phyloP scores from a whole-genome alignment of 2,888 invertebrate species.

The Xylophagus ater region DNA sequence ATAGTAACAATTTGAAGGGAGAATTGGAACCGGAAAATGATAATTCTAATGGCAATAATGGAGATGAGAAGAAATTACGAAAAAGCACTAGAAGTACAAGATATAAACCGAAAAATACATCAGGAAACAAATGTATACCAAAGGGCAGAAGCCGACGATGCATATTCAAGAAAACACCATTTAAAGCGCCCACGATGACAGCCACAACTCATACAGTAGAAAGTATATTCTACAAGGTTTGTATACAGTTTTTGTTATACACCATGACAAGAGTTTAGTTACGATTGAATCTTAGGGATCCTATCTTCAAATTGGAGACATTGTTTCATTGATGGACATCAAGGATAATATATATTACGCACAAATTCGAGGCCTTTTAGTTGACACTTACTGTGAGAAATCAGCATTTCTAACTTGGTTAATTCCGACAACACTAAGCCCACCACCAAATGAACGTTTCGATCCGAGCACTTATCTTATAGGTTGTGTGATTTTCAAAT shows the following conservation, averaged over 20 bases:
- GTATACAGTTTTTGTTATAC: neutral
- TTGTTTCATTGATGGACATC: slow-evolving; percentile 71
- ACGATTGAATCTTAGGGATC: slow-evolving; percentile 44
- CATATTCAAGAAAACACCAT: slow-evolving; percentile 66
- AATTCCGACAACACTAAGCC: slow-evolving; percentile 71
- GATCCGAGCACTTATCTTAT: slow-evolving; percentile 83
- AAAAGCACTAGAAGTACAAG: slow-evolving; percentile 27
- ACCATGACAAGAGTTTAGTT: neutral
- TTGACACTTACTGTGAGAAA: slow-evolving; percentile 88
- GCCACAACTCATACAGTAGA: slow-evolving; percentile 73
- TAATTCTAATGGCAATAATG: slow-evolving; percentile 29
- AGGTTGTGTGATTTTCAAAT: slow-evolving; percentile 42
- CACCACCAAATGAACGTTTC: slow-evolving; percentile 65
- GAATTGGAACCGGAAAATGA: slow-evolving; percentile 25
- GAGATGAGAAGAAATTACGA: slow-evolving; percentile 31
- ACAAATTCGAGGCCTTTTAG: slow-evolving; percentile 77
- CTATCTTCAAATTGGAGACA: slow-evolving; percentile 83
- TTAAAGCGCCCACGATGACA: slow-evolving; percentile 69
- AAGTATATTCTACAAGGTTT: slow-evolving; percentile 62
- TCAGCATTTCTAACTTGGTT: slow-evolving; percentile 89
- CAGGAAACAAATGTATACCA: slow-evolving; percentile 25
- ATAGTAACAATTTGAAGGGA: slow-evolving; percentile 34
- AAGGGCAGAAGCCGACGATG: slow-evolving; percentile 66
- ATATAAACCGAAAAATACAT: slow-evolving; percentile 42
- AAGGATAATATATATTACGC: slow-evolving; percentile 75